phyloP scores from a whole-genome alignment of 2,113 vertebrate genomes.

The Anhinga rufa region DNA sequence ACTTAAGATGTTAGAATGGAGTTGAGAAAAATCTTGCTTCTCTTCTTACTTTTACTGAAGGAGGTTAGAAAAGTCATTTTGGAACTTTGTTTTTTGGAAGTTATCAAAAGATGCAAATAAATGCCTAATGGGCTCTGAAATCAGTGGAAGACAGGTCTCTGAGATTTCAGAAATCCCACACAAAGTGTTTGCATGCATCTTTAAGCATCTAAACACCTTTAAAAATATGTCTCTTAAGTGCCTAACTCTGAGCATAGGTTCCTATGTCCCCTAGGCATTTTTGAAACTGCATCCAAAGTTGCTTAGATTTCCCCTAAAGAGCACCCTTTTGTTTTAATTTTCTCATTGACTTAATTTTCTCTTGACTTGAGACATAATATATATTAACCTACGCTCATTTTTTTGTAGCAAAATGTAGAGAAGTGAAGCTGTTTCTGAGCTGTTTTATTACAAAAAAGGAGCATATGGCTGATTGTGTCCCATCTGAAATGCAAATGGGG shows the following conservation, averaged over 20 bases:
- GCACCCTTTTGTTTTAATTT: constrained; percentile 25
- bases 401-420: not conserved
- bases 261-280: not conserved
- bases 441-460: constrained; percentile 7
- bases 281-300: not conserved
- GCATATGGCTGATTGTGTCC: constrained; percentile 57
- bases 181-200: constrained; percentile 8
- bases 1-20: not conserved
- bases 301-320: not conserved
- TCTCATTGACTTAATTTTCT: constrained; percentile 17
- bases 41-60: not conserved
- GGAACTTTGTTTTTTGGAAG: not conserved
- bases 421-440: constrained; percentile 29
- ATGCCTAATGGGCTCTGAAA: not conserved
- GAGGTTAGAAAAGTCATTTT: not conserved
- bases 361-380: not conserved
- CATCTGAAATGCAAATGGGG: constrained; percentile 58
- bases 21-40: not conserved
- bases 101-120: not conserved
- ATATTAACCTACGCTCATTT: constrained; percentile 30
- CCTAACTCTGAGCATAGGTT: not conserved
- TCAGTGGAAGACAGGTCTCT: not conserved
- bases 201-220: constrained; percentile 29
- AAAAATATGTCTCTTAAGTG: not conserved
- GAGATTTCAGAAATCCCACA: constrained; percentile 12